Evolutionary conservation across 2,113 vertebrate species (phyloP).

Genomic region (Rhagologus leucostigma): DNA sequence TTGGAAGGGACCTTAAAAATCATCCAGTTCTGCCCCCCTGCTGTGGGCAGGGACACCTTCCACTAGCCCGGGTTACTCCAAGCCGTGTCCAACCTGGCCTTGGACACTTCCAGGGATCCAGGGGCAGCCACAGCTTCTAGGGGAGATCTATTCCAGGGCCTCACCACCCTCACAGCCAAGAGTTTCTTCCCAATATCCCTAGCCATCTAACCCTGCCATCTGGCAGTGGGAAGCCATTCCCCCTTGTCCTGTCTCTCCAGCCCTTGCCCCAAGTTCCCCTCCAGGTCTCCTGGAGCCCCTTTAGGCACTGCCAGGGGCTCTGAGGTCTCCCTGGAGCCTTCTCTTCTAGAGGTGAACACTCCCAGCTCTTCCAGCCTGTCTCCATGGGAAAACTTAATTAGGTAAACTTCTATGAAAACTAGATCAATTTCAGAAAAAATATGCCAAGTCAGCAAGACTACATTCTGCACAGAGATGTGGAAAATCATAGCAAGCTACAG

Average conservation of each 20-base stretch:
- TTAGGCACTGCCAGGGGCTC: not conserved
- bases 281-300: not conserved
- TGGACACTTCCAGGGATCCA: not conserved
- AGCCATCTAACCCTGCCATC: accelerated
- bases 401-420: not conserved
- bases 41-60: accelerated
- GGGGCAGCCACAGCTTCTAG: not conserved
- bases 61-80: accelerated
- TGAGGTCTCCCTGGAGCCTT: not conserved
- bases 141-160: not conserved
- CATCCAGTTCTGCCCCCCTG: accelerated
- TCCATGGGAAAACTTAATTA: not conserved
- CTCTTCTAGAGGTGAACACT: accelerated
- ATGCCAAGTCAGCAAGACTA: not conserved
- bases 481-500: not conserved
- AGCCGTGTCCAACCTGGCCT: accelerated
- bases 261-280: not conserved
- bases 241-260: not conserved
- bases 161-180: accelerated
- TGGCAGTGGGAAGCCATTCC: not conserved
- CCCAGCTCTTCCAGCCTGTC: accelerated
- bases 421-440: not conserved
- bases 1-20: not conserved
- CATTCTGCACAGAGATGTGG: not conserved
- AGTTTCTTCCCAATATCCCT: accelerated